A percentile compares a stretch with the other conserved stretches of the same genome.
Conservation (phyloP, 2,888 invertebrate species). For the Craniophora ligustri region DNA sequence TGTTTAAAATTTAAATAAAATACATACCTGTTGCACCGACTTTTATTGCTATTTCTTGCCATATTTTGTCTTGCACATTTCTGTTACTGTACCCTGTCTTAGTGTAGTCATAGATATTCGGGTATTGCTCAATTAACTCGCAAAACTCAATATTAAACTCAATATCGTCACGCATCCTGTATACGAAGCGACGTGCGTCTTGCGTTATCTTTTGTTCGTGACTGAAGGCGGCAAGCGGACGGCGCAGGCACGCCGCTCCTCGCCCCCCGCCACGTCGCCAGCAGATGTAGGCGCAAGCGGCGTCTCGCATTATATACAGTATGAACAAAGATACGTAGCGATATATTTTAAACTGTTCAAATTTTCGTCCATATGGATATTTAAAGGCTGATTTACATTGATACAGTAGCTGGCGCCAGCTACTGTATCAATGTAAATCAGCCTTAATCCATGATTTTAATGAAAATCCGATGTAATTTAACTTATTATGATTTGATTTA, state of each 20-base stretch:
- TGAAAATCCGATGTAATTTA: conserved; percentile 10
- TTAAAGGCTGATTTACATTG: too few species aligned
- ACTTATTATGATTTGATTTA: conserved; percentile 8
- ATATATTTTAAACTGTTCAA: conserved; percentile 35
- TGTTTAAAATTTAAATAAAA: conserved; percentile 23
- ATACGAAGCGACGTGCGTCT: conserved; percentile 34
- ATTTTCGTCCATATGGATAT: conserved; percentile 18
- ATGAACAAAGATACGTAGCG: conserved; percentile 38
- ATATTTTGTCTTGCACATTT: conserved; percentile 44
- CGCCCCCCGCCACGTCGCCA: conserved; percentile 25
- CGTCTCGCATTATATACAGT: conserved; percentile 33
- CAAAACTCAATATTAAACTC: conserved; percentile 32
- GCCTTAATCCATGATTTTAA: conserved; percentile 6
- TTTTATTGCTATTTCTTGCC: conserved; percentile 37
- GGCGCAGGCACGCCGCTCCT: conserved; percentile 38
- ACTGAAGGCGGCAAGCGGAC: conserved; percentile 35
- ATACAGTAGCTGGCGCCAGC: too few species aligned
- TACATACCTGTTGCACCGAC: conserved; percentile 26
- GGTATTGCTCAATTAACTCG: conserved; percentile 34
- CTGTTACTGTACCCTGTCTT: conserved; percentile 36
- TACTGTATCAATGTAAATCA: too few species aligned
- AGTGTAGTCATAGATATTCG: conserved; percentile 34
- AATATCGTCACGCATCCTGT: conserved; percentile 19
- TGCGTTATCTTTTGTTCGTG: conserved; percentile 29
- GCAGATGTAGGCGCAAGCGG: conserved; percentile 17